Percentiles rank a stretch among this genome's conserved stretches.
phyloP scores from a whole-genome alignment of 2,888 invertebrate species.

The Tenthredo notha region DNA sequence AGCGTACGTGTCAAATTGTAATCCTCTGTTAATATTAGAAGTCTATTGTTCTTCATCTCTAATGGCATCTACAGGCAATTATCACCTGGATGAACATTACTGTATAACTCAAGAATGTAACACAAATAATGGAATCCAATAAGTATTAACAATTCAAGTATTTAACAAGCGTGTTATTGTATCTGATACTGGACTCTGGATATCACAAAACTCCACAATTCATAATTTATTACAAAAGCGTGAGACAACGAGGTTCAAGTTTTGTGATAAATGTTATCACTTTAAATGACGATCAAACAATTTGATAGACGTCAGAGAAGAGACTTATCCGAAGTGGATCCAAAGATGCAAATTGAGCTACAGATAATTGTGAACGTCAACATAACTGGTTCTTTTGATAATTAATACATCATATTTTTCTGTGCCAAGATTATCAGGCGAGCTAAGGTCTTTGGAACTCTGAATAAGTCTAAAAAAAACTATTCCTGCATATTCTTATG shows the following conservation, averaged over 20 bases:
- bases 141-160: neutral
- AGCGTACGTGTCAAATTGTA: neutral
- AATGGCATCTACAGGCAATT: neutral
- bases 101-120: neutral
- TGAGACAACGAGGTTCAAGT: neutral
- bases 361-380: neutral
- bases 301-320: neutral
- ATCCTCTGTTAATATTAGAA: neutral
- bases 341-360: neutral
- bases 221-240: neutral
- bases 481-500: neutral
- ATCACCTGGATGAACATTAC: neutral
- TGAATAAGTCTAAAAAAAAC: conserved; percentile 11
- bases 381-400: neutral
- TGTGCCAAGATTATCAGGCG: neutral
- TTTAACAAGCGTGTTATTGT: conserved; percentile 10
- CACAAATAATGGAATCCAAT: neutral
- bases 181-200: conserved; percentile 9
- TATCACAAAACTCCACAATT: neutral
- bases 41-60: neutral
- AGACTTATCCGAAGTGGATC: neutral
- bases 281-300: neutral
- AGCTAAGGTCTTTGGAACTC: neutral
- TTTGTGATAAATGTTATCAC: neutral
- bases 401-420: neutral